Evolutionary conservation across 2,113 vertebrate genomes (phyloP), one percentile per base, ranked within the genome.

Genomic region (Onychostoma macrolepis): DNA sequence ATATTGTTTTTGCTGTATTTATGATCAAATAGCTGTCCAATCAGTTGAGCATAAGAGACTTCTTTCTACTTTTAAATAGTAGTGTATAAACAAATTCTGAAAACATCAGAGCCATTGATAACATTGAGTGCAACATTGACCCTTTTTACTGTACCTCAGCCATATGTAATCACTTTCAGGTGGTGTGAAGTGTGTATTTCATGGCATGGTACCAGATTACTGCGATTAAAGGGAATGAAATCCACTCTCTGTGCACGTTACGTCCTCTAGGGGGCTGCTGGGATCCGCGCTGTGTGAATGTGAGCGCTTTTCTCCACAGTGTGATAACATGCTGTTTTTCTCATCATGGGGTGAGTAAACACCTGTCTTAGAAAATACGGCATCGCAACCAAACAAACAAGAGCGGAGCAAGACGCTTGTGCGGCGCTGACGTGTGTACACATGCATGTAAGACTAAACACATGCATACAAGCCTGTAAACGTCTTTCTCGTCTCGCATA

Each of bases 261-360:
- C 58, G 11, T 82, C 89, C 88, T 90, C 89, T 88, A 91, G 91
- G 82, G 87, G 90, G 89, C 82, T 85, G 63, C 80, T 88, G 78
- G 87, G 83, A 74, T 86, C 83, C 65, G 74, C 41, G 33, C 50
- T 75, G 80, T 79, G 69, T 53, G 65, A 38, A 19, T 50, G 75
- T 71, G n/a, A 53, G 63, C 50, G 83, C 4, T 43, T 83, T 85
- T 15, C 21, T 43, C 21, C 72, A 50, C 80, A 48, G 53, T 65
- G 80, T 86, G 88, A 83, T 85, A 84, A 86, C 77, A 76, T 24
- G 48, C 69, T 72, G 84, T 82, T 88, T 85, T 71, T 85, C 79
- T 81, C 76, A 61, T 88, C 63, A 65, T 36, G 72, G 85, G 85
- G 76, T 82, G 56, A 2, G 87, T 87, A 82, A 82, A 88, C 87